phyloP scores from a whole-genome alignment of 2,113 vertebrate genomes.

The Catharus minimus region DNA sequence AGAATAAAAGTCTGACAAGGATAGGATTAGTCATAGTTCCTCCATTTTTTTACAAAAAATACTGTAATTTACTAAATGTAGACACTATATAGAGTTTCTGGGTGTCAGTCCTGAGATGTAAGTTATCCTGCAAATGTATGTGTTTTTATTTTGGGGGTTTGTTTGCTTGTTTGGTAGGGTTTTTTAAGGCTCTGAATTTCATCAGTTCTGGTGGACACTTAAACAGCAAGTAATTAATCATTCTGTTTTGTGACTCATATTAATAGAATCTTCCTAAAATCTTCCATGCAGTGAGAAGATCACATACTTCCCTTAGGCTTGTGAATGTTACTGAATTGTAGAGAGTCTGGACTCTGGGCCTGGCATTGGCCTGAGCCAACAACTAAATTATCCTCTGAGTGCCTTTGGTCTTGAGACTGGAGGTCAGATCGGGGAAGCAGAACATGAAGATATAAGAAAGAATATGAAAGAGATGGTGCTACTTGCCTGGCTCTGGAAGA shows the following conservation, averaged over 20 bases:
- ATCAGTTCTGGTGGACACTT: neutral
- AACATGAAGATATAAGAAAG: neutral
- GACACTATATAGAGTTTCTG: neutral
- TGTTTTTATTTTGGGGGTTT: neutral
- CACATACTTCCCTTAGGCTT: neutral
- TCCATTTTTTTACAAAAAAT: neutral
- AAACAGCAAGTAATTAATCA: neutral
- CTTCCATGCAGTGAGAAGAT: neutral
- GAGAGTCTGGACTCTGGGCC: neutral
- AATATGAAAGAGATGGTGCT: neutral
- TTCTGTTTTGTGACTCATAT: neutral
- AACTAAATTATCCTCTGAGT: neutral
- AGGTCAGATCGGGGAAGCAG: neutral
- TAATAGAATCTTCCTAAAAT: neutral
- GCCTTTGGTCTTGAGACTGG: neutral
- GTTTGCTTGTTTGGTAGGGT: neutral
- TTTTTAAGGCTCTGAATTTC: neutral
- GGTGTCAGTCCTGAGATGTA: neutral
- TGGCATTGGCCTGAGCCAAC: neutral
- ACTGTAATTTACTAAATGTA: neutral
- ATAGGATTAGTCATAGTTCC: neutral
- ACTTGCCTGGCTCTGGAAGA: neutral
- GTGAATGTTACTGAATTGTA: neutral
- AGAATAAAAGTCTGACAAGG: neutral
- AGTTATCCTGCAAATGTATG: neutral